A percentile compares a stretch with the other conserved stretches of the same genome.
phyloP scores from a whole-genome alignment of 37 sponge, comb jelly and placozoan species.

The Beroe forskalii region DNA sequence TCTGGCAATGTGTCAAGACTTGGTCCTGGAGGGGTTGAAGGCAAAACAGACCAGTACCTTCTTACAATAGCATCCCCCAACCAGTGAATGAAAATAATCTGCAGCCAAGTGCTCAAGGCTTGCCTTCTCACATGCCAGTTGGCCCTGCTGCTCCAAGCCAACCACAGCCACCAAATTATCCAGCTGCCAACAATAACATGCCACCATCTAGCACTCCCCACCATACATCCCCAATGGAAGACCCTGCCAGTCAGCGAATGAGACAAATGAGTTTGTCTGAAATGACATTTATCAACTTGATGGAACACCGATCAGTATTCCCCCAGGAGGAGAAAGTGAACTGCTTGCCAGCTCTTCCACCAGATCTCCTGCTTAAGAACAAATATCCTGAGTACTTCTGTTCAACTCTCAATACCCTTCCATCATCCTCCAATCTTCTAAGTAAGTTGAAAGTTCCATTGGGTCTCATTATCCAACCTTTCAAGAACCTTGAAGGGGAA shows the following conservation, averaged over 20 bases:
- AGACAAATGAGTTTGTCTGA: constrained; percentile 38
- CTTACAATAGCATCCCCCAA: background rate
- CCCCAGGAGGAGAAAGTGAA: constrained; percentile 48
- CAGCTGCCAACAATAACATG: background rate
- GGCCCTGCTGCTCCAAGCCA: background rate
- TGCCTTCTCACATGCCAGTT: background rate
- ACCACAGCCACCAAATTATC: background rate
- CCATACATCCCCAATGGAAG: background rate
- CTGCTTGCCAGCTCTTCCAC: constrained; percentile 54
- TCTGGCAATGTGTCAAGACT: background rate
- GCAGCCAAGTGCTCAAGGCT: background rate
- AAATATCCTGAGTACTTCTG: constrained; percentile 77
- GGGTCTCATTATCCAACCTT: constrained; percentile 92
- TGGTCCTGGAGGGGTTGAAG: constrained; percentile 26
- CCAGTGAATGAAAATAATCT: background rate
- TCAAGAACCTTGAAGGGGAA: constrained; percentile 70
- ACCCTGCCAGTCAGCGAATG: constrained; percentile 44
- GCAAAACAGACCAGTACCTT: background rate
- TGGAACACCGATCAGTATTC: constrained; percentile 52
- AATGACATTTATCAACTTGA: constrained; percentile 43
- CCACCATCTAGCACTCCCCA: background rate
- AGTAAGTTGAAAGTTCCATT: constrained; percentile 86
- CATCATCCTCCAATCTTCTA: constrained; percentile 77
- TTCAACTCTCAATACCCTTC: constrained; percentile 83
- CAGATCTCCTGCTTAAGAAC: constrained; percentile 35